phyloP scores from a whole-genome alignment of 2,888 invertebrate species.

The Masnerella sp. region DNA sequence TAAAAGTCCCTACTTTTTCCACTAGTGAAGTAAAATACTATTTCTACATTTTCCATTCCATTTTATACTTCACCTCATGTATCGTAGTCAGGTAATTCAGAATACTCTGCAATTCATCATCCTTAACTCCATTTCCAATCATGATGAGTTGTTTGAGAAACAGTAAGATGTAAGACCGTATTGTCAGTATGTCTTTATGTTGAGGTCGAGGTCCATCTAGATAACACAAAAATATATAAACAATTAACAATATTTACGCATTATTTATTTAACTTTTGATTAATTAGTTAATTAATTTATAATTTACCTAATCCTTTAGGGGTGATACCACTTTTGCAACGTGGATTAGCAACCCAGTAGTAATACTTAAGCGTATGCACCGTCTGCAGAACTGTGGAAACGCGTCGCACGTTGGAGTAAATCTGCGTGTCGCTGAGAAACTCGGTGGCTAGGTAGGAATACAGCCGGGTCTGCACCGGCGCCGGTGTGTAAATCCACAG shows the following conservation, averaged over 20 bases:
- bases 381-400: slow-evolving; percentile 98
- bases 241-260: no score
- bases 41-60: no score
- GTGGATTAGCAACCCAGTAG: slow-evolving; percentile 98
- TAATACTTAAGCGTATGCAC: slow-evolving; percentile 99
- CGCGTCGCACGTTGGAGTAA: slow-evolving; percentile 96
- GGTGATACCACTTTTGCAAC: slow-evolving; percentile 95
- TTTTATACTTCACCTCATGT: slow-evolving; percentile 86
- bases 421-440: slow-evolving; percentile 98
- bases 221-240: not conserved
- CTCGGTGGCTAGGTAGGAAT: slow-evolving; percentile 99
- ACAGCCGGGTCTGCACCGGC: slow-evolving; percentile 95
- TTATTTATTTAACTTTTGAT: no score
- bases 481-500: slow-evolving; percentile 99
- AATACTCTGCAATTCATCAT: slow-evolving; percentile 98
- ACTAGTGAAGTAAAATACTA: no score
- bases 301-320: slow-evolving; percentile 95
- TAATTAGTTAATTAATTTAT: not conserved
- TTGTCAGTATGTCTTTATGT: slow-evolving; percentile 95
- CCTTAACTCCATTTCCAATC: slow-evolving; percentile 97
- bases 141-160: slow-evolving; percentile 97
- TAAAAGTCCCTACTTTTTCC: no score
- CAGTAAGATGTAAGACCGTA: slow-evolving; percentile 95
- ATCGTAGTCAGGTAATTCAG: slow-evolving; percentile 98
- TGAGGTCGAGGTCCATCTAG: slow-evolving; percentile 95